These are phyloP conservation scores for Apeltes quadracus DNA, from an alignment of 2,113 vertebrate species.

Conservation along the genomic window DNA sequence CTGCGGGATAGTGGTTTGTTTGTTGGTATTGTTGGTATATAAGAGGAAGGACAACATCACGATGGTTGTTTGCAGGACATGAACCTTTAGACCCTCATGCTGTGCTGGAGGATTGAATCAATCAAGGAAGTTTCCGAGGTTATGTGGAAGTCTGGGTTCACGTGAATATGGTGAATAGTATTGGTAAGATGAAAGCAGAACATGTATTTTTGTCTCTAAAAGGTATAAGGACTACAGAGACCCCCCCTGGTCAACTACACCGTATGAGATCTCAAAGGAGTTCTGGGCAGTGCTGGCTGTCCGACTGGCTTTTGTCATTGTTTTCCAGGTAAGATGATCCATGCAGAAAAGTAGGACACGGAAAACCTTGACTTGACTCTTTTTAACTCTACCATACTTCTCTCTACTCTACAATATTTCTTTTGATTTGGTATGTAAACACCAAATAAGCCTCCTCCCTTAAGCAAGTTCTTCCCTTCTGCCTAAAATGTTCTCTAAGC, in stretches of 20 bases:
- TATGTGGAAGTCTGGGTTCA: background rate
- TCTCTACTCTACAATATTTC: too few species aligned
- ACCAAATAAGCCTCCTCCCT: too few species aligned
- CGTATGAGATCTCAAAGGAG: conserved; percentile 95
- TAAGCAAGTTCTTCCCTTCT: too few species aligned
- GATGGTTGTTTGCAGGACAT: too few species aligned
- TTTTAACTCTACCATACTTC: background rate
- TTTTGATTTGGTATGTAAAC: background rate
- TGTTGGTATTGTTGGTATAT: too few species aligned
- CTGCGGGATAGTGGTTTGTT: too few species aligned
- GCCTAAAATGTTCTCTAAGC: too few species aligned
- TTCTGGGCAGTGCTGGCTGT: conserved; percentile 97
- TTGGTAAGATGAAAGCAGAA: background rate
- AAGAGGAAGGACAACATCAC: too few species aligned
- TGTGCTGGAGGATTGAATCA: background rate
- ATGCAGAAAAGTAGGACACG: background rate
- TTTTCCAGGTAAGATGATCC: conserved; percentile 90
- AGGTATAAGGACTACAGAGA: conserved; percentile 98
- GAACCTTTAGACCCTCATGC: background rate
- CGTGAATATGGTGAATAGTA: background rate
- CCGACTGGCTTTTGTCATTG: conserved; percentile 93
- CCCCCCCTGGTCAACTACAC: conserved; percentile 89
- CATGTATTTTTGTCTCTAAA: conserved; percentile 27
- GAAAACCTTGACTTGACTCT: background rate
- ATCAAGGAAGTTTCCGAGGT: background rate